These are phyloP conservation scores for Leucophenga montana DNA, from an alignment of 2,888 invertebrate genomes.

Conservation along the genomic window DNA sequence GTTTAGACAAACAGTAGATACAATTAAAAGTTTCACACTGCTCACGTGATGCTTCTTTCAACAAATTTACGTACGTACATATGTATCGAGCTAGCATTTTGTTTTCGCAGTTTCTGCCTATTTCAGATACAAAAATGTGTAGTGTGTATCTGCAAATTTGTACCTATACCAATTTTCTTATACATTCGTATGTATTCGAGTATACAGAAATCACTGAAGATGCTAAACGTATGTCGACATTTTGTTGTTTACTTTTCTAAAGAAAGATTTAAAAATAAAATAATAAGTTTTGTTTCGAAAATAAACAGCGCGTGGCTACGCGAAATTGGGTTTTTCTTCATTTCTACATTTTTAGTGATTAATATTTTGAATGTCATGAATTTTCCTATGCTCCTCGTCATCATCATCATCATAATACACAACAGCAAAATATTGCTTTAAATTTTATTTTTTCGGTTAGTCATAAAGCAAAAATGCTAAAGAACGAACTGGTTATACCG, in stretches of 20 bases:
- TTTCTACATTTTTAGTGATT: not conserved
- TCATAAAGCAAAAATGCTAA: slow-evolving; percentile 12
- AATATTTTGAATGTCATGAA: slow-evolving; percentile 11
- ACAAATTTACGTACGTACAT: not conserved
- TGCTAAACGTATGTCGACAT: not conserved
- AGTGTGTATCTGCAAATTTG: not conserved
- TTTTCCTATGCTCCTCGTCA: slow-evolving; percentile 5
- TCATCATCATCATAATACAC: not conserved
- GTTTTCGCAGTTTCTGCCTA: too few species aligned
- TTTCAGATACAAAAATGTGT: not conserved
- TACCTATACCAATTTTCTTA: not conserved
- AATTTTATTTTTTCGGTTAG: slow-evolving; percentile 4
- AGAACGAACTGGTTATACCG: slow-evolving; percentile 17
- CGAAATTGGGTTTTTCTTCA: slow-evolving; percentile 13
- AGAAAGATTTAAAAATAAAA: slow-evolving; percentile 11
- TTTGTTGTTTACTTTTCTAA: slow-evolving; percentile 16
- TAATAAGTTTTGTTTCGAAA: slow-evolving; percentile 18
- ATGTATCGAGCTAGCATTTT: not conserved
- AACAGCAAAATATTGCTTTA: not conserved
- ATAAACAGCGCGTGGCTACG: slow-evolving; percentile 20
- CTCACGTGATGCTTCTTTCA: slow-evolving; percentile 1
- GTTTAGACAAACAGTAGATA: too few species aligned
- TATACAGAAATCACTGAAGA: too few species aligned
- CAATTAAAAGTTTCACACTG: not conserved
- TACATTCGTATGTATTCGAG: too few species aligned